A percentile compares a stretch with the other conserved stretches of the same genome.
phyloP scores from a whole-genome alignment of 2,797 vertebrate genomes.

The Novumbra hubbsi region DNA sequence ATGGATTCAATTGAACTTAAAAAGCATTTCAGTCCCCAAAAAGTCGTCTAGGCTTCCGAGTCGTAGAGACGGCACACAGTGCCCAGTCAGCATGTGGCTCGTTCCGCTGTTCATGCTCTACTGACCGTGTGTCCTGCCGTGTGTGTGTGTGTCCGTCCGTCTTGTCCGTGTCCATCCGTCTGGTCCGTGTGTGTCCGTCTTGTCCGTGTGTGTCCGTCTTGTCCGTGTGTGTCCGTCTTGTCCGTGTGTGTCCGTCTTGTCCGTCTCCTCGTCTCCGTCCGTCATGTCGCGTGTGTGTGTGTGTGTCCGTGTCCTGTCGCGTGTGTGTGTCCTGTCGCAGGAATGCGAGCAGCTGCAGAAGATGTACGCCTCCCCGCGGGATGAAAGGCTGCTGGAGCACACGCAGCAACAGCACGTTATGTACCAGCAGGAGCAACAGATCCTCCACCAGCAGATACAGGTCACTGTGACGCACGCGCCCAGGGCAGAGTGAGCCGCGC shows the following conservation, averaged over 20 bases:
- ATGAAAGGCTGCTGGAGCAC: slow-evolving; percentile 90
- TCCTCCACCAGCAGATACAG: slow-evolving; percentile 84
- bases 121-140: not conserved
- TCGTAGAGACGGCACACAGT: not conserved
- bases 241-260: too few species aligned
- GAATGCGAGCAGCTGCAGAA: slow-evolving; percentile 98
- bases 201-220: too few species aligned
- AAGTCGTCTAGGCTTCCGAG: not conserved
- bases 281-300: too few species aligned
- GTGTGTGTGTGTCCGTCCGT: too few species aligned
- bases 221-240: too few species aligned
- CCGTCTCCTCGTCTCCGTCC: too few species aligned
- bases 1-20: not conserved
- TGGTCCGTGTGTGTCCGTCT: too few species aligned
- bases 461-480: slow-evolving; percentile 49
- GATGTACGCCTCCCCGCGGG: slow-evolving; percentile 90
- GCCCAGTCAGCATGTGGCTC: not conserved
- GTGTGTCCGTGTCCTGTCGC: not conserved
- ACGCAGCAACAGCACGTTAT: slow-evolving; percentile 88
- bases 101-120: slow-evolving; percentile 16
- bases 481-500: not conserved
- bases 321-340: slow-evolving; percentile 60
- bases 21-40: not conserved
- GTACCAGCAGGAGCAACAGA: slow-evolving; percentile 89
- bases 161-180: too few species aligned